Evolutionary conservation across 2,888 invertebrate genomes (phyloP).

Genomic region (Eupithecia tripunctaria): DNA sequence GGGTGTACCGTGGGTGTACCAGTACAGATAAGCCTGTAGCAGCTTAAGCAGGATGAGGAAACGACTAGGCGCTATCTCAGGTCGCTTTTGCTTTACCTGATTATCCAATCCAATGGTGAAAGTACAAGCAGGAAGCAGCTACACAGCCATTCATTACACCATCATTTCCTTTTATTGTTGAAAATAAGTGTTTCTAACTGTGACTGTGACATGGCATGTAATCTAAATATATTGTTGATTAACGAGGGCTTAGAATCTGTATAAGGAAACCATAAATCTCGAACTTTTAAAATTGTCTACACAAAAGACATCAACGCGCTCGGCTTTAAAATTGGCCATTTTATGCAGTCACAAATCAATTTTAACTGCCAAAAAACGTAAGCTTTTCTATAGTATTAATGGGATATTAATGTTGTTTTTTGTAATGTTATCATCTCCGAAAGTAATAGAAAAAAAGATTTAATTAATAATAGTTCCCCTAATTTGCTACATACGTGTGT

Average conservation of each 20-base stretch:
- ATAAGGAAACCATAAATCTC: background rate
- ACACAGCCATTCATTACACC: conserved; percentile 48
- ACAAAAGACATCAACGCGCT: conserved; percentile 44
- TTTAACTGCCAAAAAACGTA: too few relatives aligned
- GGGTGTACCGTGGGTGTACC: too few relatives aligned
- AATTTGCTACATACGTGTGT: too few relatives aligned
- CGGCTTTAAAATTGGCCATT: background rate
- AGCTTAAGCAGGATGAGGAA: conserved; percentile 26
- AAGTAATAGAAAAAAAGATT: too few relatives aligned
- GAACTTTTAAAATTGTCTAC: background rate
- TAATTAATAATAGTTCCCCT: too few relatives aligned
- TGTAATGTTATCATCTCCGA: too few relatives aligned
- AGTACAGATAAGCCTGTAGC: conserved; percentile 6
- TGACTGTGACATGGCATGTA: background rate
- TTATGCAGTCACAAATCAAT: background rate
- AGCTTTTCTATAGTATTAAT: too few relatives aligned
- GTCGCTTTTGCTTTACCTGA: conserved; percentile 17
- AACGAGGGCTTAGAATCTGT: background rate
- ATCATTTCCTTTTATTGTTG: conserved; percentile 45
- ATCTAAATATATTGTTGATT: background rate
- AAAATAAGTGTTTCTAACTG: conserved; percentile 1
- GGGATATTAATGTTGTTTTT: too few relatives aligned
- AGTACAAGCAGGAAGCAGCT: conserved; percentile 66
- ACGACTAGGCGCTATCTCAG: conserved; percentile 8
- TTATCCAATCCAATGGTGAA: conserved; percentile 67